These are phyloP conservation scores for Cybosia mesomella DNA, from an alignment of 2,888 invertebrate genomes.

Conservation along the genomic window DNA sequence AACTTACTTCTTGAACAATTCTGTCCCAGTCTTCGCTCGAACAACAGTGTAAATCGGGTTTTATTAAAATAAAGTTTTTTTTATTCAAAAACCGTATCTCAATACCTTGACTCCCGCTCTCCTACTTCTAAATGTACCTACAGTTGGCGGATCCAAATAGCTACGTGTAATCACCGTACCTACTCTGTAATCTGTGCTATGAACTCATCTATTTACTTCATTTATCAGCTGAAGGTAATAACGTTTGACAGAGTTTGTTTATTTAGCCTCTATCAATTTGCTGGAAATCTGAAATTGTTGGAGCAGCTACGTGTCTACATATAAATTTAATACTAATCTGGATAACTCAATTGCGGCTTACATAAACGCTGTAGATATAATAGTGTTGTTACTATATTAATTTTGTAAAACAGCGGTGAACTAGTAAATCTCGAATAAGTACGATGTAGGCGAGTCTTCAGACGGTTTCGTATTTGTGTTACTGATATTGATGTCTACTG, in stretches of 20 bases:
- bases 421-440: not conserved
- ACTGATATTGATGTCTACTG: too few relatives aligned
- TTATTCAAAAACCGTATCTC: too few relatives aligned
- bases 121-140: too few relatives aligned
- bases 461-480: not conserved
- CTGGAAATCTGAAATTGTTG: not conserved
- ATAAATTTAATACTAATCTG: not conserved
- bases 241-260: not conserved
- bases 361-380: not conserved
- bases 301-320: not conserved
- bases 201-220: not conserved
- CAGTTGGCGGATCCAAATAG: not conserved
- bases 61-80: too few relatives aligned
- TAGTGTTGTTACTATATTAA: not conserved
- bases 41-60: too few relatives aligned
- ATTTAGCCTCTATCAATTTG: not conserved
- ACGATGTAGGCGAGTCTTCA: not conserved
- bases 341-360: not conserved
- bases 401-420: too few relatives aligned
- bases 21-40: too few relatives aligned
- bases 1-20: too few relatives aligned
- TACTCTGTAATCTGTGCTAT: not conserved
- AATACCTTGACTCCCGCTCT: too few relatives aligned
- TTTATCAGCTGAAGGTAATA: slow-evolving; percentile 1
- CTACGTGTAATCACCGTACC: too few relatives aligned